These are phyloP conservation scores for Bombus cullumanus DNA, from an alignment of 1,140 invertebrate genomes.

Conservation along the genomic window DNA sequence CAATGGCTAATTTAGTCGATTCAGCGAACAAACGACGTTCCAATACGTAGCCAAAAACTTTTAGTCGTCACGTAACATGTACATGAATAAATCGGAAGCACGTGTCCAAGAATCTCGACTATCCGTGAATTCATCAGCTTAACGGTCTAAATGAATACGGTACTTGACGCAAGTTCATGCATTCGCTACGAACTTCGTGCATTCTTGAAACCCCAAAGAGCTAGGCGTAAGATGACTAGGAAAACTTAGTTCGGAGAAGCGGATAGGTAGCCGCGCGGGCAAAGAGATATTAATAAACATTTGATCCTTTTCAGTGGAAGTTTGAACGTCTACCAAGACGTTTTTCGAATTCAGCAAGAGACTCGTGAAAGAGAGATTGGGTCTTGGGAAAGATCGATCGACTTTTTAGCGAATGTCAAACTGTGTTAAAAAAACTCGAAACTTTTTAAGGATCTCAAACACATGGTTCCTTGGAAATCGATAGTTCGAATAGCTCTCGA, in stretches of 20 bases:
- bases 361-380: background rate
- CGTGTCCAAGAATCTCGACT: constrained; percentile 33
- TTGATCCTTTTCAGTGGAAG: background rate
- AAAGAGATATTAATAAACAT: background rate
- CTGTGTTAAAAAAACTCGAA: background rate
- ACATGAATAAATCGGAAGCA: constrained; percentile 22
- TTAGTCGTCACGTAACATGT: background rate
- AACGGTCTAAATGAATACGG: constrained; percentile 29
- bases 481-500: background rate
- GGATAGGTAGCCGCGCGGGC: background rate
- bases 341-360: background rate
- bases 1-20: background rate
- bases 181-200: constrained; percentile 13
- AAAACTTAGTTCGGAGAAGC: background rate
- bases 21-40: background rate
- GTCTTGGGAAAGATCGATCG: too few species aligned
- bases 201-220: background rate
- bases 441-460: background rate
- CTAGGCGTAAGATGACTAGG: background rate
- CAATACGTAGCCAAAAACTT: background rate
- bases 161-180: constrained; percentile 14
- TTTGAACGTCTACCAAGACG: background rate
- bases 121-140: constrained; percentile 11
- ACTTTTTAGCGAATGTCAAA: background rate
- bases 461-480: background rate